Percentiles rank a stretch among this genome's conserved stretches.
These are phyloP conservation scores for Dermolepida albohirtum DNA, from an alignment of 2,888 invertebrate genomes.

Conservation along the genomic window DNA sequence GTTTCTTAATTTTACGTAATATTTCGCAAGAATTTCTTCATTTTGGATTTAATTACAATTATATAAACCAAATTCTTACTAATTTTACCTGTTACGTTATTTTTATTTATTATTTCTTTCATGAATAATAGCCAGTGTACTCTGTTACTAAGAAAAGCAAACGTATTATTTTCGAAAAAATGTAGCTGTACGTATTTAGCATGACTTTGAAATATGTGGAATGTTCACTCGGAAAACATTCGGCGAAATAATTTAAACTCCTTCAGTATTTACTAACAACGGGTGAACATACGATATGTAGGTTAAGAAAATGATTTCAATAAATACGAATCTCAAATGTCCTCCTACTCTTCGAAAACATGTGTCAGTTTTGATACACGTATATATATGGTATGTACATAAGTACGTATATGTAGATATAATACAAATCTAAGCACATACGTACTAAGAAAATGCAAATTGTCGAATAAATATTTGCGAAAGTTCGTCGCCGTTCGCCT, in stretches of 20 bases:
- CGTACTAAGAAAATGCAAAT: neutral
- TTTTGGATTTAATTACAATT: no score
- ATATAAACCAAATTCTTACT: no score
- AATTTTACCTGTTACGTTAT: no score
- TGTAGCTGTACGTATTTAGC: neutral
- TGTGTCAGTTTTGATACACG: no score
- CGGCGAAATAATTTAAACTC: constrained; percentile 6
- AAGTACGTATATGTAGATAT: no score
- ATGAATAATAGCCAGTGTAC: neutral
- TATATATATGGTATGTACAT: no score
- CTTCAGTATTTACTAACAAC: constrained; percentile 9
- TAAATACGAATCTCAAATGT: no score
- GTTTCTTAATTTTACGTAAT: no score
- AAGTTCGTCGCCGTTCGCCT: constrained; percentile 1
- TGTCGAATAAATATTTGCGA: constrained; percentile 7
- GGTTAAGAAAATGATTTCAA: constrained; percentile 4
- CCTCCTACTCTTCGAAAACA: no score
- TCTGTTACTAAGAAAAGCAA: neutral
- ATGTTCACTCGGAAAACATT: neutral
- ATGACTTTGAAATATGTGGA: neutral
- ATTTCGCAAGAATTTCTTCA: no score
- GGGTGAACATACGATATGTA: constrained; percentile 14
- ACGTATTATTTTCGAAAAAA: neutral
- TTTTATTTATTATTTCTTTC: no score
- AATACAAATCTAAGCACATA: no score